Base-by-base conservation (phyloP, 2,888 invertebrate species). In the Scrobipalpa costella region DNA sequence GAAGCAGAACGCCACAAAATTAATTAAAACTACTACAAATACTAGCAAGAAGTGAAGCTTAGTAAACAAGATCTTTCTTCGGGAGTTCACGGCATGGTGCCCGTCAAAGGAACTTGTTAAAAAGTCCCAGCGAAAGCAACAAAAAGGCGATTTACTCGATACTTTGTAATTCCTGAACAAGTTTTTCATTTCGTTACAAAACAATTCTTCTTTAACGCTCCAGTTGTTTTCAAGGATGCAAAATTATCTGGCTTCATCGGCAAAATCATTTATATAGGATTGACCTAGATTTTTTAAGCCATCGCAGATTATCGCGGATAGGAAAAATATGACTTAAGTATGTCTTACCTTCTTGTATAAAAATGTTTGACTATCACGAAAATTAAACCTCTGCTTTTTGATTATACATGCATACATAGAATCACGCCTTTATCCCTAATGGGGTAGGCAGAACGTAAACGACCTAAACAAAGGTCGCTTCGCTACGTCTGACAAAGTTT, bases 21-120 rank as follows among this genome's bases (percentile, higher is more conserved):
- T 57, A 57, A 57, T 57, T 57, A 57, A 57, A 57, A 57, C 57
- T 38, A 15, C 27, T 21, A 15, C 38, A 57, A 57, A 57, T 38
- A 57, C 38, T 36, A 19, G 38, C 38, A 57, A 57, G 57, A 38
- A 55, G 34, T 34, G n/a, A 55, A 34, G 34, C 55, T 33, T 17
- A 19, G 15, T 3, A n/a, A 17, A 34, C 34, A 7, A 55, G 17
- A 27, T 34, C 55, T 15, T 49, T 47, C 47, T 49, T 21, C 50
- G 27, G 27, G 3, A 8, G 55, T 33, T 15, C 34, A 33, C 55
- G 9, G 55, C n/a, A 34, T 55, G 9, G 15, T 34, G 21, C n/a
- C 17, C 55, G 34, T 33, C 15, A 55, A 55, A 33, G 55, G 27
- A 55, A 55, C 55, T 55, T 27, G 55, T 55, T 55, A 34, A 27